Evolutionary conservation across 2,888 invertebrate genomes (phyloP).

Genomic region (Mythimna albipuncta): DNA sequence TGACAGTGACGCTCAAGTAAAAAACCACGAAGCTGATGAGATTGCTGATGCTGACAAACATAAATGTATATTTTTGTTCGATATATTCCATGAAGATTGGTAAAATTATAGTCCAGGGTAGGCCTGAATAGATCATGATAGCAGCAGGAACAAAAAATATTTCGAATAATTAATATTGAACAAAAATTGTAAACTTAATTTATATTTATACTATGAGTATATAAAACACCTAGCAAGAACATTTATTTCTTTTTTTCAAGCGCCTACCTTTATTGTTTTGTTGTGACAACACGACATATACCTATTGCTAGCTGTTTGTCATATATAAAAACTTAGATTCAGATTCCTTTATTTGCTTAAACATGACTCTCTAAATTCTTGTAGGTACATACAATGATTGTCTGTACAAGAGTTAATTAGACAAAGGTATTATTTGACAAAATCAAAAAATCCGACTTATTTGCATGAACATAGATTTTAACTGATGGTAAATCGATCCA

Average conservation of each 20-base stretch:
- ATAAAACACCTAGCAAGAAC: background rate
- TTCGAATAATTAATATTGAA: background rate
- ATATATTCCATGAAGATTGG: constrained; percentile 44
- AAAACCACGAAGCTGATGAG: constrained; percentile 52
- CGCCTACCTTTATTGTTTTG: background rate
- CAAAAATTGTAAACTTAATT: background rate
- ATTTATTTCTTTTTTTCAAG: background rate
- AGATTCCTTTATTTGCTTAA: no score
- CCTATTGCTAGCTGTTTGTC: constrained; percentile 2
- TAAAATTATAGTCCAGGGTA: constrained; percentile 54
- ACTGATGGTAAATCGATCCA: no score
- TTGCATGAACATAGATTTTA: no score
- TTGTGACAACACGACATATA: background rate
- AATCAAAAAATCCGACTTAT: no score
- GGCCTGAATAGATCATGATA: constrained; percentile 46
- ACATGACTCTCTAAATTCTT: no score
- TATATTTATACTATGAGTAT: no score
- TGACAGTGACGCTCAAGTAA: constrained; percentile 56
- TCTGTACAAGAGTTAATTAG: no score
- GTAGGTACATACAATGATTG: no score
- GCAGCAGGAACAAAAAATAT: constrained; percentile 53
- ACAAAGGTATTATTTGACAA: no score
- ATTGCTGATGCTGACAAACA: constrained; percentile 38
- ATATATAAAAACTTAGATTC: no score
- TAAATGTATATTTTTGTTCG: constrained; percentile 50